Conservation (phyloP, 2,888 invertebrate species). For the Temnothorax rugatulus region DNA sequence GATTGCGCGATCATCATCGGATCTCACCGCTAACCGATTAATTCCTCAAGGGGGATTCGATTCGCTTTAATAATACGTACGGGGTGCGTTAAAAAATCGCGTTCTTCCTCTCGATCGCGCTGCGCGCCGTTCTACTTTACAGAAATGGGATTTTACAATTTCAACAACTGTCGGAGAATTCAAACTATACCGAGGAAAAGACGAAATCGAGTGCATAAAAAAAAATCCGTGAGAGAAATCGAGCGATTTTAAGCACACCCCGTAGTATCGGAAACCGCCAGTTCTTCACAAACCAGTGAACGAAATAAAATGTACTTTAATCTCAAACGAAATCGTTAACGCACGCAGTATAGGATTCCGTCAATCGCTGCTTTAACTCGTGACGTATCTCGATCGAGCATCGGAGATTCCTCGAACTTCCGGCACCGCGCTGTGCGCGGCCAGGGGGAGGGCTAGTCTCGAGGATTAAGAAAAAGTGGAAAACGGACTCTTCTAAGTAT, state of each 20-base stretch:
- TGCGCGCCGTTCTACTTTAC: not conserved
- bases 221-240: not conserved
- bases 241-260: not conserved
- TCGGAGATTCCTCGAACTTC: not conserved
- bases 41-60: not conserved
- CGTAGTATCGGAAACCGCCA: not conserved
- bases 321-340: conserved; percentile 17
- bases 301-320: conserved; percentile 7
- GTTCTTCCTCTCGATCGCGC: not conserved
- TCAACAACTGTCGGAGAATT: not conserved
- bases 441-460: not conserved
- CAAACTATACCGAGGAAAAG: not conserved
- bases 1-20: conserved; percentile 53
- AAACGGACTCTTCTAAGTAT: conserved; percentile 28
- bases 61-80: not conserved
- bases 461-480: conserved; percentile 34
- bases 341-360: not conserved
- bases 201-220: not conserved
- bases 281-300: not conserved
- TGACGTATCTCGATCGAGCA: conserved; percentile 19
- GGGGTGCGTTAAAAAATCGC: not conserved
- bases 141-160: not conserved
- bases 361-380: conserved; percentile 34
- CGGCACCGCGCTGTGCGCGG: not conserved
- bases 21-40: conserved; percentile 16